These are phyloP conservation scores for Thera britannica DNA, from an alignment of 2,888 invertebrate genomes.

Conservation along the genomic window DNA sequence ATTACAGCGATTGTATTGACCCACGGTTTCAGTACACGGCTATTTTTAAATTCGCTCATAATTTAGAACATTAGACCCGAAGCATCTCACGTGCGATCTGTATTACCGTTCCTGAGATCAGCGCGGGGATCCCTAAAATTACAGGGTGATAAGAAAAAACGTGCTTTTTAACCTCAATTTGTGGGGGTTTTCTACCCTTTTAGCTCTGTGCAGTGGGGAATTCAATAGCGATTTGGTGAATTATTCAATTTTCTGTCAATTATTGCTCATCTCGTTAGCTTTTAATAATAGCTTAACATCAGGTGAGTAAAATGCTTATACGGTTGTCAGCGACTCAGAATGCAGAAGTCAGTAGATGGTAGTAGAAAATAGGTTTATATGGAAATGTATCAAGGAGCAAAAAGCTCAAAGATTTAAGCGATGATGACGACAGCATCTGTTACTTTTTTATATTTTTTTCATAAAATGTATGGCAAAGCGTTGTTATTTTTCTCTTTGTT, in stretches of 20 bases:
- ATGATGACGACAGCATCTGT: no score
- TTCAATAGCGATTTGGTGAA: slow-evolving; percentile 32
- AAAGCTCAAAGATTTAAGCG: no score
- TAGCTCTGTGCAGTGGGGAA: slow-evolving; percentile 22
- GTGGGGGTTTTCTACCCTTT: slow-evolving; percentile 38
- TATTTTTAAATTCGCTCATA: slow-evolving; percentile 71
- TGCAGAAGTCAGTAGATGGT: no score
- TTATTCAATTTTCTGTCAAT: slow-evolving; percentile 4
- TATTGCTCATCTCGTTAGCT: no score
- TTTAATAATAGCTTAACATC: no score
- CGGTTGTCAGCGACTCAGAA: no score
- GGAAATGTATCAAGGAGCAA: no score
- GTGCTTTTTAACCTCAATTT: slow-evolving; percentile 43
- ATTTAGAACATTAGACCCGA: slow-evolving; percentile 63
- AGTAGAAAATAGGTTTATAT: no score
- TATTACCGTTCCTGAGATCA: slow-evolving; percentile 70
- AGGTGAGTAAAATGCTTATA: no score
- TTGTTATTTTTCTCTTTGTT: no score
- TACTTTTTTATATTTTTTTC: no score
- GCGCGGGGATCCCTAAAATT: slow-evolving; percentile 61
- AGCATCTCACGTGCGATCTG: slow-evolving; percentile 81
- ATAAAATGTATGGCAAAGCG: no score
- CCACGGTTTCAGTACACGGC: slow-evolving; percentile 33
- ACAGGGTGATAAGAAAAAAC: slow-evolving; percentile 64
- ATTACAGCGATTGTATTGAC: slow-evolving; percentile 42